A percentile compares a stretch with the other conserved stretches of the same genome.
Conservation (phyloP, 37 sponge, comb jelly and placozoan genomes). For the Hexactinellida sp. region DNA sequence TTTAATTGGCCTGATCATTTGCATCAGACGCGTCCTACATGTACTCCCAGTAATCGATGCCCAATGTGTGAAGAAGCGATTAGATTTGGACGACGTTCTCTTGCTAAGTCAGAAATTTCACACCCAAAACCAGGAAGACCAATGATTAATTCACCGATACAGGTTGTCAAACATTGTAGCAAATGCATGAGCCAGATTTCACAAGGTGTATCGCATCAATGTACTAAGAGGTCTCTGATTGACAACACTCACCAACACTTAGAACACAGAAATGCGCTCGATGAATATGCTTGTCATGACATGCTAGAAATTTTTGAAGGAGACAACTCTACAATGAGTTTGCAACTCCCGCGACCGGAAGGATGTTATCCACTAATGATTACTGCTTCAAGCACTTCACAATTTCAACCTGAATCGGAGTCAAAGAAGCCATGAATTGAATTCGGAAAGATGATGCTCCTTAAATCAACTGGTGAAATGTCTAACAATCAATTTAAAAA, state of each 20-base stretch:
- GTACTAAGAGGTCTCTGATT: constrained; percentile 5
- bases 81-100: neutral
- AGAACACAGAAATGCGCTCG: constrained; percentile 4
- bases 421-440: neutral
- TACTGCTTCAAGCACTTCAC: neutral
- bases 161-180: neutral
- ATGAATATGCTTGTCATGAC: neutral
- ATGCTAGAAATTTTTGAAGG: constrained; percentile 3
- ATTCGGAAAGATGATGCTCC: neutral
- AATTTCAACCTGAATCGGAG: neutral
- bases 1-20: neutral
- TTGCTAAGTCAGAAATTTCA: neutral
- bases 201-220: neutral
- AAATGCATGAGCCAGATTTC: neutral
- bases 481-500: constrained; percentile 1
- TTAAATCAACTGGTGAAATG: constrained; percentile 11
- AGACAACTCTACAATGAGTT: neutral
- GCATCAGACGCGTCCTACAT: neutral
- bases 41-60: constrained; percentile 1
- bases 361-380: neutral
- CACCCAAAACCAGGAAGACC: neutral
- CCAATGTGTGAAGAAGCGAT: constrained; percentile 3
- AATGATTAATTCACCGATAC: neutral
- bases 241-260: neutral
- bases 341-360: neutral